Evolutionary conservation across 2,113 vertebrate genomes (phyloP).

Genomic region (Equus przewalskii): DNA sequence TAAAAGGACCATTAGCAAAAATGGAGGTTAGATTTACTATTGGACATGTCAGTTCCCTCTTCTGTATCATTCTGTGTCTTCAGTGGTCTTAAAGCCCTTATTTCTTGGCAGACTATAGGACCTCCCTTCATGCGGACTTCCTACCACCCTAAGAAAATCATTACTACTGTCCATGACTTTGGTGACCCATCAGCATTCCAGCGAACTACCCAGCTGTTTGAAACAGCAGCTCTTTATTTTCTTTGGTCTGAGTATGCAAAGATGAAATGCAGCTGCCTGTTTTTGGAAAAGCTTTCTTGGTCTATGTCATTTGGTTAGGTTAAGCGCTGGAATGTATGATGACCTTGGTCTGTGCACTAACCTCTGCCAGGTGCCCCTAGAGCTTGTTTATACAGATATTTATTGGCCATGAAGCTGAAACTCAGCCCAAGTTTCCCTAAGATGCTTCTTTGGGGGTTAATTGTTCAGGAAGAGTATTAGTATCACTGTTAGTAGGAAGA

Average conservation of each 20-base stretch:
- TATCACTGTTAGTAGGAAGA: background rate
- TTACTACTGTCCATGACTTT: background rate
- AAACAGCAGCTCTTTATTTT: slow-evolving; percentile 46
- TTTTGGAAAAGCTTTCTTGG: background rate
- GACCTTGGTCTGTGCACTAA: background rate
- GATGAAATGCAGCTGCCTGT: slow-evolving; percentile 11
- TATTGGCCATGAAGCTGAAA: background rate
- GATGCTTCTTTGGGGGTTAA: background rate
- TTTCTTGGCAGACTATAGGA: background rate
- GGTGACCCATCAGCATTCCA: background rate
- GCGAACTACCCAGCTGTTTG: background rate
- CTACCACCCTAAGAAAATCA: slow-evolving; percentile 26
- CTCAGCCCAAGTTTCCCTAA: background rate
- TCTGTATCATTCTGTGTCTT: background rate
- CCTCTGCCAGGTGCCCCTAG: background rate
- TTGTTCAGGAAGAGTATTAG: background rate
- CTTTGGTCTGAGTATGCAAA: slow-evolving; percentile 30
- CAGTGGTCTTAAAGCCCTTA: background rate
- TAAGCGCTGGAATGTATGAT: background rate
- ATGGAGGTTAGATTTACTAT: background rate
- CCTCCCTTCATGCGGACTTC: background rate
- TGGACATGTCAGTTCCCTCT: background rate
- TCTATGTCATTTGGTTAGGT: background rate
- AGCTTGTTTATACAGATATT: background rate
- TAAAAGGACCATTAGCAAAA: background rate